A percentile compares a stretch with the other conserved stretches of the same genome.
Evolutionary conservation across 2,888 invertebrate species (phyloP).

Genomic region (Craniophora ligustri): DNA sequence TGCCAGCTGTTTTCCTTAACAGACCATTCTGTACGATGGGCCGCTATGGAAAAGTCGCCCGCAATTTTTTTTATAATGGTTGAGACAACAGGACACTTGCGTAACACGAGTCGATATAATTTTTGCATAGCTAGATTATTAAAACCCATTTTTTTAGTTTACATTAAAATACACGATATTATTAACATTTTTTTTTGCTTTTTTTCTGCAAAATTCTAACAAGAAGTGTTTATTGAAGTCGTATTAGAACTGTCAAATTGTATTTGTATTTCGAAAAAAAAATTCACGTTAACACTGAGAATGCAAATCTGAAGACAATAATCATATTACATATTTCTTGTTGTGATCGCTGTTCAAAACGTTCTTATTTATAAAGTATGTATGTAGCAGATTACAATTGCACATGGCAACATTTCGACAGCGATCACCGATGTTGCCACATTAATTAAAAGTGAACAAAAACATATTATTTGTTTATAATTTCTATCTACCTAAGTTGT

Average conservation of each 20-base stretch:
- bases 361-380: not conserved
- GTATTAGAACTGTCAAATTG: slow-evolving; percentile 62
- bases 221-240: too few species aligned
- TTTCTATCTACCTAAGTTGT: slow-evolving; percentile 61
- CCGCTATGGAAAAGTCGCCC: slow-evolving; percentile 65
- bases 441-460: slow-evolving; percentile 27
- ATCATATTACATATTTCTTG: slow-evolving; percentile 5
- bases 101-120: slow-evolving; percentile 73
- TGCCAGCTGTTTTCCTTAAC: slow-evolving; percentile 35
- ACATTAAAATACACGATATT: slow-evolving; percentile 75
- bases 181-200: slow-evolving; percentile 69
- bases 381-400: not conserved
- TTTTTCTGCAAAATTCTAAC: slow-evolving; percentile 63
- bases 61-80: slow-evolving; percentile 70
- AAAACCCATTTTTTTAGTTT: slow-evolving; percentile 69
- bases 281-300: slow-evolving; percentile 67
- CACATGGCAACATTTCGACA: slow-evolving; percentile 2
- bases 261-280: slow-evolving; percentile 68
- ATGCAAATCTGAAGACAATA: slow-evolving; percentile 12
- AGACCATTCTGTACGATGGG: slow-evolving; percentile 30
- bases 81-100: slow-evolving; percentile 75
- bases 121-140: slow-evolving; percentile 77
- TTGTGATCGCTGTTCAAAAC: slow-evolving; percentile 7
- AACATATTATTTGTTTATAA: slow-evolving; percentile 49
- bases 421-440: slow-evolving; percentile 34